These are phyloP conservation scores for Abrostola triplasia DNA, from an alignment of 2,888 invertebrate genomes.

Conservation along the genomic window DNA sequence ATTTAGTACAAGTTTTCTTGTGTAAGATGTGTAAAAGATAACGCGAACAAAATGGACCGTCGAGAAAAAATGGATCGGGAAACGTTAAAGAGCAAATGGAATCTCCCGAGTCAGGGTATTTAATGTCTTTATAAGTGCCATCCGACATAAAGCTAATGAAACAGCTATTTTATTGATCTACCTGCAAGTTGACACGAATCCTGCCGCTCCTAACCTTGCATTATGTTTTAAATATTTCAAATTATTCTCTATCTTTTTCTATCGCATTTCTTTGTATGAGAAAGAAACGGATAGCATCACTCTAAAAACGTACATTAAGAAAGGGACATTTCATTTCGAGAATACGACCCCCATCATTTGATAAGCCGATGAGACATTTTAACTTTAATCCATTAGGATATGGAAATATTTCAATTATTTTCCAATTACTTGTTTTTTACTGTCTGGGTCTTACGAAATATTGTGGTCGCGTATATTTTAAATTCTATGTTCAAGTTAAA, in stretches of 20 bases:
- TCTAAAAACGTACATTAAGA: slow-evolving; percentile 74
- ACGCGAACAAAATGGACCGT: slow-evolving; percentile 58
- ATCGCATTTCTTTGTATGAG: slow-evolving; percentile 25
- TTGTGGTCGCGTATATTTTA: slow-evolving; percentile 7
- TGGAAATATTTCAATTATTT: slow-evolving; percentile 75
- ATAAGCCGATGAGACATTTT: slow-evolving; percentile 84
- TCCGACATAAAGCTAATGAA: slow-evolving; percentile 84
- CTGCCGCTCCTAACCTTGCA: slow-evolving; percentile 78
- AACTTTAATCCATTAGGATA: slow-evolving; percentile 81
- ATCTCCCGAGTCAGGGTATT: slow-evolving; percentile 72
- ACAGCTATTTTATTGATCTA: slow-evolving; percentile 86
- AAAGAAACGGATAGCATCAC: slow-evolving; percentile 63
- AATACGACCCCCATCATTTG: slow-evolving; percentile 83
- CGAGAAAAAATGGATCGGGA: slow-evolving; percentile 54
- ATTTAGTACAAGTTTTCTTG: slow-evolving; percentile 38
- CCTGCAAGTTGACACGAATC: slow-evolving; percentile 84
- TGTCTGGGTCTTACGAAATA: slow-evolving; percentile 21
- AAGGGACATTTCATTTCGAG: slow-evolving; percentile 83
- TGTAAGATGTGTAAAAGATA: slow-evolving; percentile 64
- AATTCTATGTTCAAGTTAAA: background rate
- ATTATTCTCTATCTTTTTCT: slow-evolving; percentile 74
- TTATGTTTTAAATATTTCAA: slow-evolving; percentile 84
- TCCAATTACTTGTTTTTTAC: slow-evolving; percentile 60
- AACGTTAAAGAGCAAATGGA: slow-evolving; percentile 66
- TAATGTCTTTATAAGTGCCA: slow-evolving; percentile 88